phyloP scores from a whole-genome alignment of 2,888 invertebrate species.

The Drosophila flavopinicola region DNA sequence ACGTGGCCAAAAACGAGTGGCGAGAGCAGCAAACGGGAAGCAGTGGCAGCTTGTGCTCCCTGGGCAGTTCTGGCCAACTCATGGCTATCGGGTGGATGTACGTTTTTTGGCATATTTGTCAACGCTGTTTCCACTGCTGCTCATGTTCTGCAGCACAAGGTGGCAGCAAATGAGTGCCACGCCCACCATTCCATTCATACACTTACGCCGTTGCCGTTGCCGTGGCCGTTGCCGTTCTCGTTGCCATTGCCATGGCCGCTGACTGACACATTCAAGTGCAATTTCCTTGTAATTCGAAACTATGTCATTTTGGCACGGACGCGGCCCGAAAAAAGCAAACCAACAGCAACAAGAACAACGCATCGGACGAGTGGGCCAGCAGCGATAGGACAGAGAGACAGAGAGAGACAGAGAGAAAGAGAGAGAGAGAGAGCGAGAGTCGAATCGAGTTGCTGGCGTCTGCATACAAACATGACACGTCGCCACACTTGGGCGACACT shows the following conservation, averaged over 20 bases:
- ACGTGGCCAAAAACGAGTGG: constrained; percentile 47
- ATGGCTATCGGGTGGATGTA: constrained; percentile 38
- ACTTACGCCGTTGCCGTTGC: constrained; percentile 23
- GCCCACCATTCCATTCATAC: constrained; percentile 49
- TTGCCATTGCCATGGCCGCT: constrained; percentile 26
- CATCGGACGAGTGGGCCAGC: constrained; percentile 15
- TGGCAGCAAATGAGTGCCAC: constrained; percentile 30
- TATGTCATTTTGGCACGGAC: constrained; percentile 72
- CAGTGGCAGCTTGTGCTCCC: constrained; percentile 1
- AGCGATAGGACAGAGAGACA: constrained; percentile 47
- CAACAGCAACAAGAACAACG: constrained; percentile 12
- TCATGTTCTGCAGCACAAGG: constrained; percentile 26
- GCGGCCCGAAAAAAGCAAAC: constrained; percentile 32
- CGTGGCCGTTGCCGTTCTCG: too few species aligned
- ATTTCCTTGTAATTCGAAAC: constrained; percentile 81
- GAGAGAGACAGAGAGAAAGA: too few species aligned
- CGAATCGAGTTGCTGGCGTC: constrained; percentile 22
- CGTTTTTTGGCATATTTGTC: constrained; percentile 76
- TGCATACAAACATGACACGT: constrained; percentile 75
- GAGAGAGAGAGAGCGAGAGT: too few species aligned
- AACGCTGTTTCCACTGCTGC: constrained; percentile 65
- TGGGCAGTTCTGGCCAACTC: constrained; percentile 44
- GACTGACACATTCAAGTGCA: constrained; percentile 77
- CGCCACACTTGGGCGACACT: constrained; percentile 66
- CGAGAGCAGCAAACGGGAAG: constrained; percentile 19